A percentile compares a stretch with the other conserved stretches of the same genome.
These are phyloP conservation scores for Cyrtorhinus lividipennis DNA, from an alignment of 1,140 invertebrate species.

Conservation along the genomic window DNA sequence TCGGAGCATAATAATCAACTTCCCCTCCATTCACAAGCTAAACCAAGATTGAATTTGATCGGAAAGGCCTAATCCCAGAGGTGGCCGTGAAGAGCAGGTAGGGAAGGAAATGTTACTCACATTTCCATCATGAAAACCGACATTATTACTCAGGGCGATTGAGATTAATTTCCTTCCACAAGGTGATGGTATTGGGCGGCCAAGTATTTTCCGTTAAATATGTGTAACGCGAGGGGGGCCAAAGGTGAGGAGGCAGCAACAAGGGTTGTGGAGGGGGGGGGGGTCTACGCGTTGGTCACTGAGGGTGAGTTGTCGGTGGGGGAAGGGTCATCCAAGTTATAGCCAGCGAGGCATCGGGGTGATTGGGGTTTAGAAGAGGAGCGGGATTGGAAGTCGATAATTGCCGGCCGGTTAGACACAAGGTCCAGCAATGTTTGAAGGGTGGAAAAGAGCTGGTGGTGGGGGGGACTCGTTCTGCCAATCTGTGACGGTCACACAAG, in stretches of 20 bases:
- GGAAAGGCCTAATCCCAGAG: no score
- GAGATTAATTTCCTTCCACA: neutral
- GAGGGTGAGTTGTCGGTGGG: no score
- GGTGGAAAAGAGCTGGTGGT: no score
- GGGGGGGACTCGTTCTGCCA: neutral
- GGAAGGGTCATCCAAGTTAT: neutral
- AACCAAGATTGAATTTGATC: no score
- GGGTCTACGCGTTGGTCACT: neutral
- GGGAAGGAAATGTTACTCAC: no score
- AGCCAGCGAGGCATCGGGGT: neutral
- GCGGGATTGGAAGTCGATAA: conserved; percentile 9
- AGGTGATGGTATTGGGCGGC: neutral
- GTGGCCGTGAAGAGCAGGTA: no score
- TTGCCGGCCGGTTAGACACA: neutral
- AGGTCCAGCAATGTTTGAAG: no score
- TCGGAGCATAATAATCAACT: no score
- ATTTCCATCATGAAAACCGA: no score
- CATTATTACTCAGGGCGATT: no score
- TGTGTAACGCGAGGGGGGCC: neutral
- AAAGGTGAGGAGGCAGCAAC: neutral
- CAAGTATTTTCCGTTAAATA: conserved; percentile 7
- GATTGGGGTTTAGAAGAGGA: conserved; percentile 1
- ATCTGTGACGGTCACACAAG: neutral
- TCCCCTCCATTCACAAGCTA: no score
- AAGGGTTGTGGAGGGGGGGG: neutral